Base-by-base conservation (phyloP, 1,140 invertebrate species). In the Propsilocerus akamusi region DNA sequence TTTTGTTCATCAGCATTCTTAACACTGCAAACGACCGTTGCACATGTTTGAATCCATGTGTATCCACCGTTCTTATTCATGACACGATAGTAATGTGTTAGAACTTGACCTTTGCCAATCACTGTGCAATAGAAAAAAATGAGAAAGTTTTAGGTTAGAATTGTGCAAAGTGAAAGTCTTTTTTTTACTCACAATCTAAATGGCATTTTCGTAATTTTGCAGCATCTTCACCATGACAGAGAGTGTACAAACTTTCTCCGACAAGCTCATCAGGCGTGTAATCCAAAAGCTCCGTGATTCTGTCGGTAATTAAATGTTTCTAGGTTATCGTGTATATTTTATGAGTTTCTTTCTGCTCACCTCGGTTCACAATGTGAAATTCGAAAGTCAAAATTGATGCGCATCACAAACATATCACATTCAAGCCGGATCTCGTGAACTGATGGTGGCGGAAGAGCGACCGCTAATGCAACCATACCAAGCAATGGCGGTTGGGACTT, bases 341-440 rank as follows among this genome's bases (percentile, higher is more conserved):
- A 50, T 32, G 25, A 46, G 10, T 37, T 41, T 14, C 22, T n/a
- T 32, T 11, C 0, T 46, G 66, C 71, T 74, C 72, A 94, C 91
- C 83, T 88, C 56, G 92, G 92, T 68, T 97, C 94, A 64, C 92
- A 97, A 65, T 97, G 93, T 47, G 89, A 86, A 73, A 98, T 86
- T 70, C 84, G 80, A 67, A 97, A 93, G 67, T 97, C 89, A 57
- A 97, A 93, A 62, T 83, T 92, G 53, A 97, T 85, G 57, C 92
- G 78, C 32, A 89, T 96, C 55, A 97, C 92, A 67, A 98, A 97
- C 84, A 95, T 95, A 61, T 96, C 92, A 24, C 83, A 80, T 68
- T 97, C 93, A 50, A 98, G 74, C 49, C 92, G 77, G 49, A 97
- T 91, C 72, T 98, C 94, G 61, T 96, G 93, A 41, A 97, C 89